A percentile compares a stretch with the other conserved stretches of the same genome.
Conservation (phyloP, 2,113 vertebrate species). For the Nycticorax nycticorax region DNA sequence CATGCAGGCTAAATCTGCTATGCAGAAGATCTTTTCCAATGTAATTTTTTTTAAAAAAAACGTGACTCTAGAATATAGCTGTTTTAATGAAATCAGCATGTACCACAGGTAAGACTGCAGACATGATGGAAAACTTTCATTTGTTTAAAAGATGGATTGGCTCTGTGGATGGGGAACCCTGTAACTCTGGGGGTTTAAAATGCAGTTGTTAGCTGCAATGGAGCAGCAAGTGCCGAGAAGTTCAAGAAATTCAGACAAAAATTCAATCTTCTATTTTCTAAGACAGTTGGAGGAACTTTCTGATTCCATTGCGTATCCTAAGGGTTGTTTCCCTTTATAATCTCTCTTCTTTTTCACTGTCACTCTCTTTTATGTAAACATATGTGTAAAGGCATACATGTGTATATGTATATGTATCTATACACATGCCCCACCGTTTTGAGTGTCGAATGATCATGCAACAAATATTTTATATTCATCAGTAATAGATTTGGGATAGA, state of each 20-base stretch:
- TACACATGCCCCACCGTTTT: neutral
- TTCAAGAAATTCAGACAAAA: neutral
- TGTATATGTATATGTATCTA: neutral
- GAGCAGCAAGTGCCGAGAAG: neutral
- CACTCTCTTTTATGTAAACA: neutral
- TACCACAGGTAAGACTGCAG: neutral
- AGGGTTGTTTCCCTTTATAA: neutral
- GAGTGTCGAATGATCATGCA: neutral
- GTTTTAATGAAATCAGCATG: slow-evolving; percentile 8
- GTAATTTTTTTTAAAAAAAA: neutral
- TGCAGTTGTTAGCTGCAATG: neutral
- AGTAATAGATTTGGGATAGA: neutral
- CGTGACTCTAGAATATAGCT: neutral
- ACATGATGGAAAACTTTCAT: neutral
- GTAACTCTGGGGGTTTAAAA: neutral
- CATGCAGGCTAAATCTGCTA: slow-evolving; percentile 34
- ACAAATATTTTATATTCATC: neutral
- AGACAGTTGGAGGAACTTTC: neutral
- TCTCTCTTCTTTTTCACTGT: neutral
- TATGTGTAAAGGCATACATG: neutral
- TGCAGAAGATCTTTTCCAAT: slow-evolving; percentile 23
- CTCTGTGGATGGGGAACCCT: neutral
- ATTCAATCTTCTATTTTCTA: neutral
- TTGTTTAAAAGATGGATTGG: neutral
- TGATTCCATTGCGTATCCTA: neutral